Evolutionary conservation across 37 sponge, comb jelly and placozoan species (phyloP), one percentile per base, ranked within the genome.

Genomic region (Axinella damicornis): DNA sequence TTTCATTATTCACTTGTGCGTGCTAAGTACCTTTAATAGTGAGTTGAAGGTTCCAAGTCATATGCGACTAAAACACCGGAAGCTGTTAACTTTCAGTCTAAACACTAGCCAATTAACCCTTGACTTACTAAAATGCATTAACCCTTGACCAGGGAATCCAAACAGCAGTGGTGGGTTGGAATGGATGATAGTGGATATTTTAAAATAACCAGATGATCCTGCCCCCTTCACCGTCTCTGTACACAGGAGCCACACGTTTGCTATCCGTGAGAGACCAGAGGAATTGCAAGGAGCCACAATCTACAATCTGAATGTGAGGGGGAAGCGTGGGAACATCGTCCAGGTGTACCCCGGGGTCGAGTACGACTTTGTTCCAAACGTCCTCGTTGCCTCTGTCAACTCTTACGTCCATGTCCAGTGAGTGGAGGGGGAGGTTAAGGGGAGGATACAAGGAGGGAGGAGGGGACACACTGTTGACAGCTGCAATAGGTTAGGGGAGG

Each of bases 271-370:
- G 9, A 79, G 78, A 32, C 87, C 96, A 5, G 62, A 34, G 0
- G 87, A 88, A 17, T 27, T 92, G 12, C 76, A 63, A 0, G 68
- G 63, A 24, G 82, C 75, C 32, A 84, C 55, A 2, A 98, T 99
- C 68, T 72, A 90, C 78, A 99, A 99, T 65, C 73, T 99, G 55
- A 99, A 99, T 58, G 99, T 98, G 54, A 81, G 97, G 5, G 99
- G 99, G 11, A 99, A 99, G 80, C 71, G 99, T 22, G 99, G 99
- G 5, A 99, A 99, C 87, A 99, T 99, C 53, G 99, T 99, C 19
- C 99, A 99, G 87, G 90, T 89, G 27, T 99, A 89, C 76, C 99
- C 99, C 0, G 98, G 90, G 76, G 99, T 99, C 74, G 99, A 99
- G 90, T 99, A 99, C 61, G 99, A 99, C 88, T 99, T 97, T 93